Evolutionary conservation across 2,113 vertebrate genomes (phyloP).

Genomic region (Rallus limicola): DNA sequence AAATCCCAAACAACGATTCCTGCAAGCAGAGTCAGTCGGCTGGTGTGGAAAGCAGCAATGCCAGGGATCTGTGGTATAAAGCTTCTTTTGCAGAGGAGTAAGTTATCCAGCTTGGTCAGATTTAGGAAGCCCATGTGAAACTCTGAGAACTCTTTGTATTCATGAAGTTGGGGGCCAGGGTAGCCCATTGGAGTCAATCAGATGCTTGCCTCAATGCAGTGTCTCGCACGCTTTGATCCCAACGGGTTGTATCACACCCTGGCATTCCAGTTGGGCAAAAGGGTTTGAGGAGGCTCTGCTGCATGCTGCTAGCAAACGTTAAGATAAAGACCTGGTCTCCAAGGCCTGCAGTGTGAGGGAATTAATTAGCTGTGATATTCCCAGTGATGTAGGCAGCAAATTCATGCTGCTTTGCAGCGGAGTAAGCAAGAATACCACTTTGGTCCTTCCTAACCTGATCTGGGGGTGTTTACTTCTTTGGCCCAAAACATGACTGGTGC

Average conservation of each 20-base stretch:
- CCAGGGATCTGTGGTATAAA: background rate
- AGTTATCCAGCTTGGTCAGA: background rate
- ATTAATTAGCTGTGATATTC: background rate
- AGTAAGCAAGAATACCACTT: background rate
- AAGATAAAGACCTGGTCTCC: background rate
- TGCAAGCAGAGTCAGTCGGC: background rate
- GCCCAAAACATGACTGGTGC: background rate
- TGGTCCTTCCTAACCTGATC: background rate
- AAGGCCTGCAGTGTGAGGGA: background rate
- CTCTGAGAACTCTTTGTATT: background rate
- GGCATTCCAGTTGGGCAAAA: background rate
- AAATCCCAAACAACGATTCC: background rate
- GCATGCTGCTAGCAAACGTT: background rate
- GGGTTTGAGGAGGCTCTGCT: background rate
- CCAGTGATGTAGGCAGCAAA: background rate
- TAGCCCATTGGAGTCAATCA: background rate
- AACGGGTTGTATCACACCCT: background rate
- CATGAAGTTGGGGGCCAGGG: background rate
- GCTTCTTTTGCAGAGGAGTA: background rate
- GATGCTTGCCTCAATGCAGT: background rate
- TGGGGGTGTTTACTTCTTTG: background rate
- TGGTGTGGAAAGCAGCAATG: background rate
- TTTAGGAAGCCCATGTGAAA: background rate
- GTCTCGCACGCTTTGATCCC: background rate
- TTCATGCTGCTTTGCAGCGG: background rate